phyloP scores from a whole-genome alignment of 2,113 vertebrate genomes.

The Stegostoma tigrinum region DNA sequence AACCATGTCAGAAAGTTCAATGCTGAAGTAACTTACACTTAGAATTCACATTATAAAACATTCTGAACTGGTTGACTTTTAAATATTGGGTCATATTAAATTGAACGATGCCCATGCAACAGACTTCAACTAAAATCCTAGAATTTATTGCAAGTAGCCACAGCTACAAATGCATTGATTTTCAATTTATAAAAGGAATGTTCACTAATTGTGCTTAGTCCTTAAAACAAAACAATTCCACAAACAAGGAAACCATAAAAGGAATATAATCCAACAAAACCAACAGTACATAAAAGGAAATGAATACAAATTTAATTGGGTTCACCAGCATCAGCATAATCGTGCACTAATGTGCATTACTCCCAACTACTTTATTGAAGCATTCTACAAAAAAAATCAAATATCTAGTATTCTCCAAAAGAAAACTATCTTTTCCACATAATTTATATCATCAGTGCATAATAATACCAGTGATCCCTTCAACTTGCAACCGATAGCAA shows the following conservation, averaged over 20 bases:
- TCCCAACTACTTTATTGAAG: background rate
- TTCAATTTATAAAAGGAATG: constrained; percentile 1
- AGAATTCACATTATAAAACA: background rate
- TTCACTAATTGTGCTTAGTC: background rate
- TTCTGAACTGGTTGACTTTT: background rate
- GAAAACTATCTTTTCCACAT: background rate
- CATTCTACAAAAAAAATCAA: background rate
- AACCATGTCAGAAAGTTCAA: background rate
- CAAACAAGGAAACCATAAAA: background rate
- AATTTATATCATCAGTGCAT: constrained; percentile 32
- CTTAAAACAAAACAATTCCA: background rate
- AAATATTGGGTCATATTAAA: background rate
- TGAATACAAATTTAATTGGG: background rate
- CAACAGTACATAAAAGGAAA: background rate
- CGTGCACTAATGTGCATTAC: background rate
- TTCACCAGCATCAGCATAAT: background rate
- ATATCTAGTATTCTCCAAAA: background rate
- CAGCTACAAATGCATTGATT: background rate
- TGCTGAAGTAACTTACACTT: background rate
- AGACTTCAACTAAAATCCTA: background rate
- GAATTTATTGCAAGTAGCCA: background rate
- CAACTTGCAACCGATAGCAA: background rate
- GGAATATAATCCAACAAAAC: background rate
- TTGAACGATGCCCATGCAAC: background rate
- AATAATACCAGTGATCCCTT: constrained; percentile 5